Conservation (phyloP, 2,113 vertebrate genomes). For the Podarcis muralis region DNA sequence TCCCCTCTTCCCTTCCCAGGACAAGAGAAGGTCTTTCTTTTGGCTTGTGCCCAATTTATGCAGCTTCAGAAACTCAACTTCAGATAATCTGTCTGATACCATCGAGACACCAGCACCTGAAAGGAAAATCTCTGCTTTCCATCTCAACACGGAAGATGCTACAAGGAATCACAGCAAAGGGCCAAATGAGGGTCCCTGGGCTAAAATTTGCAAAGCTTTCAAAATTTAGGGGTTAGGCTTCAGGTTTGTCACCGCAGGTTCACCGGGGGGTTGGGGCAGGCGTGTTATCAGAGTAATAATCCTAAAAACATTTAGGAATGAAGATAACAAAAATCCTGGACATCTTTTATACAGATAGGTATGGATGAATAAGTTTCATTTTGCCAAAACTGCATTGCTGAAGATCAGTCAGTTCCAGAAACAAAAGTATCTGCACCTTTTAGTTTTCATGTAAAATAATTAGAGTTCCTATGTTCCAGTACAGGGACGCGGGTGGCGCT, state of each 20-base stretch:
- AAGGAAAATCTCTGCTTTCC: slow-evolving; percentile 69
- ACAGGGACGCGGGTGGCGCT: no score
- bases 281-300: slow-evolving; percentile 24
- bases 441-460: background rate
- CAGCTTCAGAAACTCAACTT: slow-evolving; percentile 70
- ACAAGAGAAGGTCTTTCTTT: slow-evolving; percentile 77
- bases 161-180: slow-evolving; percentile 65
- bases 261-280: background rate
- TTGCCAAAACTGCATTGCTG: background rate
- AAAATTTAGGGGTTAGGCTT: slow-evolving; percentile 55
- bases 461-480: background rate
- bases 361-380: background rate
- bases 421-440: background rate
- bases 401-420: background rate
- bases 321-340: background rate
- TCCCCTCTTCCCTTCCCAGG: slow-evolving; percentile 75
- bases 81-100: slow-evolving; percentile 64
- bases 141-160: slow-evolving; percentile 64
- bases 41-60: slow-evolving; percentile 76
- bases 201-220: slow-evolving; percentile 71
- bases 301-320: slow-evolving; percentile 5
- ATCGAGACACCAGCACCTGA: slow-evolving; percentile 56
- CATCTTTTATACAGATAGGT: no score
- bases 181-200: slow-evolving; percentile 66
- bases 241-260: background rate